Conservation (phyloP, 2,113 vertebrate species). For the Isichthys henryi region DNA sequence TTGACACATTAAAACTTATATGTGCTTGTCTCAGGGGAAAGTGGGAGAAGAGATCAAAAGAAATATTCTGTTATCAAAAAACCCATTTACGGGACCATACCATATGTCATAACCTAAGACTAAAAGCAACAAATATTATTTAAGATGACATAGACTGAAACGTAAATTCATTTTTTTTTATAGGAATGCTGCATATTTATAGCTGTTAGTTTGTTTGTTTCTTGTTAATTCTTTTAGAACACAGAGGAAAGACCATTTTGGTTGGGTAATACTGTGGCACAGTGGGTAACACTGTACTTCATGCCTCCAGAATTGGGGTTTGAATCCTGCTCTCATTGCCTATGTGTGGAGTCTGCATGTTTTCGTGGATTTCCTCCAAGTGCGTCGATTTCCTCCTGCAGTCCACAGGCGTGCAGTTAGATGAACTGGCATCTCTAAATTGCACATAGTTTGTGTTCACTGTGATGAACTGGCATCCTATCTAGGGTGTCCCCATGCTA, state of each 20-base stretch:
- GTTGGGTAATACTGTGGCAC: background rate
- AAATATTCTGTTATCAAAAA: background rate
- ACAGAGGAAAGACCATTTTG: background rate
- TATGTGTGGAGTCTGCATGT: background rate
- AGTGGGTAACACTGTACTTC: background rate
- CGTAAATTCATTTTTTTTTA: background rate
- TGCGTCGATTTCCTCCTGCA: background rate
- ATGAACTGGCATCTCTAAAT: background rate
- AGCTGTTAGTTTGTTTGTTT: background rate
- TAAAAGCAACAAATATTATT: background rate
- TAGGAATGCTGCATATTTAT: background rate
- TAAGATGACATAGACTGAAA: background rate
- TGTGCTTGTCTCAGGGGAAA: background rate
- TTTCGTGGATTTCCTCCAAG: background rate
- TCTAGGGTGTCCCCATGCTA: background rate
- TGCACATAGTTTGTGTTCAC: background rate
- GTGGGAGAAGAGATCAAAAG: background rate
- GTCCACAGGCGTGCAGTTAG: background rate
- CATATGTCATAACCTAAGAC: background rate
- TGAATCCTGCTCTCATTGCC: background rate
- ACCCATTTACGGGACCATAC: background rate
- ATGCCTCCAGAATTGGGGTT: background rate
- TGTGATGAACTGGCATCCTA: background rate
- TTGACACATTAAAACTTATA: background rate
- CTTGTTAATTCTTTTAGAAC: background rate